Percentiles rank a stretch among this genome's conserved stretches.
Conservation (phyloP, 2,797 vertebrate genomes). For the Xiphophorus birchmanni region DNA sequence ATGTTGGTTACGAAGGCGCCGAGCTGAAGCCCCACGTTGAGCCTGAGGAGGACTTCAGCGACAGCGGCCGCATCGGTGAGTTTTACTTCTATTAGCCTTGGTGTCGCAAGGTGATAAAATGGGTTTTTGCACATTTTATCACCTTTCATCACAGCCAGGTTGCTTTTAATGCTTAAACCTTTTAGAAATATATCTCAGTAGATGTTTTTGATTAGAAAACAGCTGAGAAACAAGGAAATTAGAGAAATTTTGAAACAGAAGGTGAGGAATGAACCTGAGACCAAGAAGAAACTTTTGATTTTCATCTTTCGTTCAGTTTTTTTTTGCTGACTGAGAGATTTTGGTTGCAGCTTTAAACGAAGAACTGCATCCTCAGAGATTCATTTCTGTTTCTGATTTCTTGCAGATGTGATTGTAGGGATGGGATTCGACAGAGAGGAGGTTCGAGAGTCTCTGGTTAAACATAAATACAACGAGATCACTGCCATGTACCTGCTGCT, state of each 20-base stretch:
- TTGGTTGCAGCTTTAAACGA: background rate
- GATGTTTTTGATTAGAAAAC: background rate
- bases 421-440: conserved; percentile 93
- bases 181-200: background rate
- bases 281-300: background rate
- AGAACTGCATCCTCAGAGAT: background rate
- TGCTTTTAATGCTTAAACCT: background rate
- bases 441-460: conserved; percentile 87
- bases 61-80: conserved; percentile 83
- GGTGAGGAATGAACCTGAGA: background rate
- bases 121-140: background rate
- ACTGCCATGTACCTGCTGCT: conserved; percentile 95
- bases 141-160: background rate
- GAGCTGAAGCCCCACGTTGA: conserved; percentile 90
- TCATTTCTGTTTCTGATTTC: background rate
- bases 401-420: conserved; percentile 91
- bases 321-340: background rate
- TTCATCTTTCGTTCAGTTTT: background rate
- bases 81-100: background rate
- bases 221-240: background rate
- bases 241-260: background rate
- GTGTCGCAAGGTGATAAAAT: background rate
- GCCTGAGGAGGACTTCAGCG: conserved; percentile 86
- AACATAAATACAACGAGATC: conserved; percentile 92
- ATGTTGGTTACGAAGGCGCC: conserved; percentile 86